Conservation (phyloP, 2,888 invertebrate species). For the Sminthurides aquaticus region DNA sequence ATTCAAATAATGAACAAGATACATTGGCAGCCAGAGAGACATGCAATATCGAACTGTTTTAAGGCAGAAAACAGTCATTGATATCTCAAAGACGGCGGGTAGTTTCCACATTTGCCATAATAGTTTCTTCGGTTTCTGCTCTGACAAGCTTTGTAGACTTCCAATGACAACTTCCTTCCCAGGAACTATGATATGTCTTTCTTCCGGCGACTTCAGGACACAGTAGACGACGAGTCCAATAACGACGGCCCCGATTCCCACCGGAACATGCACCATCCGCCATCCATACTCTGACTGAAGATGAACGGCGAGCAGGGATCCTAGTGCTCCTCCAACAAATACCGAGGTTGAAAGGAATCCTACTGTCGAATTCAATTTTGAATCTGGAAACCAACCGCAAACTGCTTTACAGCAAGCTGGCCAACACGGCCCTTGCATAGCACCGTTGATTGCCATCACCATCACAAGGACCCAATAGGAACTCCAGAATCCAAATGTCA, state of each 20-base stretch:
- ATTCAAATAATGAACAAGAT: constrained; percentile 47
- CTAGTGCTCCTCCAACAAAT: constrained; percentile 49
- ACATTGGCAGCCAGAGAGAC: constrained; percentile 51
- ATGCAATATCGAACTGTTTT: constrained; percentile 51
- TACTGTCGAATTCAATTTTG: constrained; percentile 48
- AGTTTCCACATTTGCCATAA: constrained; percentile 46
- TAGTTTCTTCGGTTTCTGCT: constrained; percentile 12
- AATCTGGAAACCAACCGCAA: constrained; percentile 49
- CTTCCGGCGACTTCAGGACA: constrained; percentile 34
- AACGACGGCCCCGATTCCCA: constrained; percentile 46
- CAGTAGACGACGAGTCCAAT: constrained; percentile 43
- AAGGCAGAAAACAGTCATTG: constrained; percentile 49
- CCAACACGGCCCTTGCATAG: constrained; percentile 50
- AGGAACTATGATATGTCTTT: constrained; percentile 34
- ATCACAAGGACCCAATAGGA: constrained; percentile 46
- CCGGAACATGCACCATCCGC: constrained; percentile 47
- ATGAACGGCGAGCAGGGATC: constrained; percentile 48
- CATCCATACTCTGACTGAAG: constrained; percentile 48
- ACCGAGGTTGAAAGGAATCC: constrained; percentile 50
- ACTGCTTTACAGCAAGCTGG: constrained; percentile 49
- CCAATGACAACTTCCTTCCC: constrained; percentile 31
- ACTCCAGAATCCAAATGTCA: constrained; percentile 48
- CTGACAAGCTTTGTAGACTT: constrained; percentile 23
- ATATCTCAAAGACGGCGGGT: constrained; percentile 47
- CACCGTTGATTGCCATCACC: constrained; percentile 49